Base-by-base conservation (phyloP, 2,113 vertebrate genomes). In the Pelobates fuscus region DNA sequence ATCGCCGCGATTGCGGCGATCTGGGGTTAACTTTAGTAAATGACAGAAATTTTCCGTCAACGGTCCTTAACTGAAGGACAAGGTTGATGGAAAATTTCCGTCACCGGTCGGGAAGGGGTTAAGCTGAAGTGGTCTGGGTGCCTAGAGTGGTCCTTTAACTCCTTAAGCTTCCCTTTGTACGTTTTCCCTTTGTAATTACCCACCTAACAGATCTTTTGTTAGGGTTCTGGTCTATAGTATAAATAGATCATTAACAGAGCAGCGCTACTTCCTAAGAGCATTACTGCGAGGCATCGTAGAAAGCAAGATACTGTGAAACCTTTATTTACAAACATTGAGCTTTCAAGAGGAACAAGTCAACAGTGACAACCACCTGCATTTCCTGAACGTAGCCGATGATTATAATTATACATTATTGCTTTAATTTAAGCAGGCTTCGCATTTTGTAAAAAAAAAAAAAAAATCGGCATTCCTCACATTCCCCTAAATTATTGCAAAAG, bases 381-480 rank as follows among this genome's bases (percentile, higher is more conserved):
- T 57, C 49, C 49, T 55, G 23, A 65, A 23, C 30, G 29, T 62
- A 17, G 70, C 26, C 27, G 24, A 72, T 26, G 20, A 32, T 57
- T 30, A 57, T 8, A 57, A n/a, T 74, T 29, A n/a, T 26, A 29
- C 23, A 49, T 17, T 41, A 63, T 63, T 63, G 59, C 20, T n/a
- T 32, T 41, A 20, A 29, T 26, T 59, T 59, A 73, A 46, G 52
- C 20, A 25, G n/a, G 18, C 25, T 54, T 46, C 25, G 44, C 21
- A 58, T 24, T 59, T 20, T 67, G 37, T 37, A n/a, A 58, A 20
- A 17, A 21, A 63, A 52, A 52, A 18, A 41, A 49, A 71, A 71
- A 62, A 55, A 25, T 60, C 55, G 43, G 58, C 69, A 71, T 71
- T 61, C 69, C 69, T 27, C 24, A 60, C 69, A 60, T 71, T 60